Conservation (phyloP, 1,140 invertebrate species). For the Drosophila lowei region DNA sequence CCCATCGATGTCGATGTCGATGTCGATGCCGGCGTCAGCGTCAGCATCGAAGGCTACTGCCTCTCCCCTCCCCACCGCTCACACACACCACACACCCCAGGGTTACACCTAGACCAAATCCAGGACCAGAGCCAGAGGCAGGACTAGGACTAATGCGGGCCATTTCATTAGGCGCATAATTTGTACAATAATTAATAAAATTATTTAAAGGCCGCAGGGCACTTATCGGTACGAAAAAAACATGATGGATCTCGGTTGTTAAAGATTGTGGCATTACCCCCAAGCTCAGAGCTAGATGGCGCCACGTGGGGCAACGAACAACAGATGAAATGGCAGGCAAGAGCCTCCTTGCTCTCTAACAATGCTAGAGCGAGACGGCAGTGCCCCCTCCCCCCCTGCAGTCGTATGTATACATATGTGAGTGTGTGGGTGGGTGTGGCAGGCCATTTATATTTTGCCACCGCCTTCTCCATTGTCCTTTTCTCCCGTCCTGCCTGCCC, state of each 20-base stretch:
- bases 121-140: neutral
- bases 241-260: too few species aligned
- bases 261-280: too few species aligned
- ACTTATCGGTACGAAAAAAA: constrained; percentile 10
- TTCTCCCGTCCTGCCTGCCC: neutral
- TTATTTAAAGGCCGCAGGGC: constrained; percentile 57
- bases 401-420: neutral
- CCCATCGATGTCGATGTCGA: constrained; percentile 33
- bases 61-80: neutral
- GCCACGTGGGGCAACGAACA: constrained; percentile 1
- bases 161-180: constrained; percentile 79
- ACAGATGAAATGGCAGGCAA: constrained; percentile 1
- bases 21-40: constrained; percentile 45
- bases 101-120: too few species aligned
- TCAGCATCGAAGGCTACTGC: constrained; percentile 24
- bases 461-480: neutral
- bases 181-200: constrained; percentile 72
- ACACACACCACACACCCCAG: neutral
- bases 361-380: constrained; percentile 42
- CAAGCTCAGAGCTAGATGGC: constrained; percentile 3
- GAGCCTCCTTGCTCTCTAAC: too few species aligned
- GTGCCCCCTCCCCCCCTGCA: too few species aligned
- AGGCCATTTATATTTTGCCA: constrained; percentile 16
- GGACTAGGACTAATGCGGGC: constrained; percentile 19
- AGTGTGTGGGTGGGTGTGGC: constrained; percentile 58